phyloP scores from a whole-genome alignment of 2,888 invertebrate genomes.

The Cantharis flavilabris region DNA sequence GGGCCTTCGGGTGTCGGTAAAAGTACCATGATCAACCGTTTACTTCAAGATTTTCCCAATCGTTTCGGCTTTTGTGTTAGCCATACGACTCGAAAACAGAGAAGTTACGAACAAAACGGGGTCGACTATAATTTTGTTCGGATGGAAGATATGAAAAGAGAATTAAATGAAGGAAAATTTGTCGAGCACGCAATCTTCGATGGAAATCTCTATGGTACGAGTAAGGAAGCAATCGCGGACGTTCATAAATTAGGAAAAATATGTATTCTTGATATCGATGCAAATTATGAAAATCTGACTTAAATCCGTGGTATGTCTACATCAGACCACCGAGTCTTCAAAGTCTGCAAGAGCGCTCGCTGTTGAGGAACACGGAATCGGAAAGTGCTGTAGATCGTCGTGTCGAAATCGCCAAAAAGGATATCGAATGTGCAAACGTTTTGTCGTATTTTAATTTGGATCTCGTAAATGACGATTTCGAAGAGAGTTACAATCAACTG shows the following conservation, averaged over 20 bases:
- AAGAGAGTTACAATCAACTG: constrained; percentile 77
- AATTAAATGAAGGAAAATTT: constrained; percentile 81
- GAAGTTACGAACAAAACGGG: constrained; percentile 76
- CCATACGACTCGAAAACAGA: constrained; percentile 83
- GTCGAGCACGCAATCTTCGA: constrained; percentile 91
- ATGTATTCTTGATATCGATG: constrained; percentile 38
- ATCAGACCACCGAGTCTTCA: constrained; percentile 89
- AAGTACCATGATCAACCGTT: constrained; percentile 83
- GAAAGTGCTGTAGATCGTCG: constrained; percentile 82
- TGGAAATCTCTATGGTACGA: constrained; percentile 95
- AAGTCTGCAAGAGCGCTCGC: constrained; percentile 73
- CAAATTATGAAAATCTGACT: constrained; percentile 74
- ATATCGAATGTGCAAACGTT: constrained; percentile 76
- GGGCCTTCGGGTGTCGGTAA: constrained; percentile 98
- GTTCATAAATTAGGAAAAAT: constrained; percentile 76
- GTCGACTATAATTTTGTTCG: constrained; percentile 87
- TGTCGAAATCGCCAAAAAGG: constrained; percentile 75
- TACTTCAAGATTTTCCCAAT: constrained; percentile 86
- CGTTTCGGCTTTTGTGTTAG: constrained; percentile 95
- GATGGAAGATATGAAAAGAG: constrained; percentile 74
- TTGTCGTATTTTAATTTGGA: constrained; percentile 83
- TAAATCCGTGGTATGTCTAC: constrained; percentile 86
- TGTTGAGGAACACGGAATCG: constrained; percentile 87
- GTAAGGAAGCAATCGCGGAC: constrained; percentile 82
- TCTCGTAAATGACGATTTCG: constrained; percentile 81